These are phyloP conservation scores for Asteroscopus sphinx DNA, from an alignment of 2,888 invertebrate species.

Conservation along the genomic window DNA sequence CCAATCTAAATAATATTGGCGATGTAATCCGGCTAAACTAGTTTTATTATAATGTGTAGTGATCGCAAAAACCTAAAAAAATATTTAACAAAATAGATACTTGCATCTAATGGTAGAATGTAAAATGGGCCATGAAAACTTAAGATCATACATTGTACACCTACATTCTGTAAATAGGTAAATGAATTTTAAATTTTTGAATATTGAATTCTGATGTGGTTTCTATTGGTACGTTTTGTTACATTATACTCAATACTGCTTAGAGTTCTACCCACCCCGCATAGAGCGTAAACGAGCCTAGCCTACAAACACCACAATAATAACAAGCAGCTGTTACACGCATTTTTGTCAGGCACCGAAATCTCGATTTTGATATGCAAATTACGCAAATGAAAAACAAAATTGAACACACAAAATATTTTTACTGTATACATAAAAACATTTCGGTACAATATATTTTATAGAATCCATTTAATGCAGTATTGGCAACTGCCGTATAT, in stretches of 20 bases:
- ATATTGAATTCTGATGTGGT: too few relatives aligned
- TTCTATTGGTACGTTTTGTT: too few relatives aligned
- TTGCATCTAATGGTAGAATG: too few relatives aligned
- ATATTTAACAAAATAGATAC: too few relatives aligned
- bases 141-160: too few relatives aligned
- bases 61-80: too few relatives aligned
- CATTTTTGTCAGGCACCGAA: conserved; percentile 36
- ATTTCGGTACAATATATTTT: conserved; percentile 13
- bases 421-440: conserved; percentile 3
- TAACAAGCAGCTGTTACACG: conserved; percentile 41
- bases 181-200: too few relatives aligned
- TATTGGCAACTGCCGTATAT: conserved; percentile 39
- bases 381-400: conserved; percentile 42
- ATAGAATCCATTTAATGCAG: conserved; percentile 36
- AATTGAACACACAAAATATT: conserved; percentile 44
- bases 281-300: conserved; percentile 1
- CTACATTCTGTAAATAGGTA: too few relatives aligned
- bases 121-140: too few relatives aligned
- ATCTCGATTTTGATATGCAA: conserved; percentile 48
- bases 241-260: not conserved
- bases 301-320: conserved; percentile 21
- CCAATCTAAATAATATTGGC: too few relatives aligned
- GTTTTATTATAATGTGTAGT: too few relatives aligned
- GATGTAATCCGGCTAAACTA: too few relatives aligned
- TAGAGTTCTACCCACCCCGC: conserved; percentile 8